Base-by-base conservation (phyloP, 2,113 vertebrate genomes). In the Albula glossodonta region DNA sequence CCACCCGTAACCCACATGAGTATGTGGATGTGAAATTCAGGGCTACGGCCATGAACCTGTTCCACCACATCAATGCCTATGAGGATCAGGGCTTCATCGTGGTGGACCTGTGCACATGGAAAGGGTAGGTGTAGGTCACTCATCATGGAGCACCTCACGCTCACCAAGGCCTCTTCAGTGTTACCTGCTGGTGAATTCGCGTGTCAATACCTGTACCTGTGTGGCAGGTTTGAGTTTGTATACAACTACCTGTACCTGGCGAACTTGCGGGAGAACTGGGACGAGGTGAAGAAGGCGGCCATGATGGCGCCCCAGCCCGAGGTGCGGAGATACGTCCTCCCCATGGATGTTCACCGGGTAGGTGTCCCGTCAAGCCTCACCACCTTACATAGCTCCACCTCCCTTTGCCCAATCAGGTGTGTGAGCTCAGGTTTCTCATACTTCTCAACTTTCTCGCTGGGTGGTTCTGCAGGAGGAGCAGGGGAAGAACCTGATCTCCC, bases 161-260 rank as follows among this genome's bases (percentile, higher is more conserved):
- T 15, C 56, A 60, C 56, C 56, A 15, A 15, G 3, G 17, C 56
- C 53, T 60, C 11, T 60, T 12, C 53, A 7, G 3, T 56, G 6
- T 56, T 56, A 56, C 31, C 31, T 41, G 31, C 1, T 41, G 31
- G 31, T 63, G 60, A 63, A 19, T 63, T 63, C 22, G 60, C 22
- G 60, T 63, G 22, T 19, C 17, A 66, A 15, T 66, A 66, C 60
- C 60, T 66, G 60, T 66, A 66, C 60, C 60, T 83, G 12, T 9
- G 22, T 9, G 79, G 70, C 93, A 99, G 98, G 83, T 99, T 98
- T 87, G 98, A 99, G 92, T 99, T 99, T 91, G 96, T 99, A 85
- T 99, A 99, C 93, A 99, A 99, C 87, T 99, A 99, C 91, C 94
- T 99, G 87, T 99, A 99, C 95, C 91, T 99, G 92, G 97, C 97